Base-by-base conservation (phyloP, 2,888 invertebrate genomes). In the Linnaemya tessellans region DNA sequence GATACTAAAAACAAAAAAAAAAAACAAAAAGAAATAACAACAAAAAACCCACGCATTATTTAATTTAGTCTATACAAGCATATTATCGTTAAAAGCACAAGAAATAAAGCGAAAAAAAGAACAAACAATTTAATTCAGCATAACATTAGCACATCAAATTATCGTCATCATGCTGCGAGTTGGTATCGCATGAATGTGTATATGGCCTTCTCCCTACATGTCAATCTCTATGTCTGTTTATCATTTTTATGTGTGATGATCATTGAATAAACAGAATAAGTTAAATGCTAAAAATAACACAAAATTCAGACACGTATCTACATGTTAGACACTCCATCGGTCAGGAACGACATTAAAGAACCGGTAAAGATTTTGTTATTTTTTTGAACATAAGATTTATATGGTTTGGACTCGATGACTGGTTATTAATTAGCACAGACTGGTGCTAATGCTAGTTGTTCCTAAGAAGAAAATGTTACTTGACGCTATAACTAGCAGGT, bases 101-200 rank as follows among this genome's bases (percentile, higher is more conserved):
- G 20, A 25, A 18, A 43, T 30, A 30, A 30, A 30, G 30, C 10
- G 3, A 25, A 64, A 18, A 58, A 71, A 35, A 11, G 7, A 73
- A 70, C 81, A 68, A 82, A 85, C 82, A 85, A 82, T 85, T 81
- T 84, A 85, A 85, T 85, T 81, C 84, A 79, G 82, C 84, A 85
- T 85, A 85, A 82, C 84, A 85, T 85, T 85, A 85, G 84, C 84
- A 85, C 84, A 85, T 85, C 84, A 85, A 85, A 85, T 85, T 85
- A 85, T 85, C 84, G 78, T 81, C 82, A 85, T 74, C 84, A 70
- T 68, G 43, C 38, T 67, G 25, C 46, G 35, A 67, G 58, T 15
- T 49, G 30, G 38, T 43, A 79, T 49, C 18, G 54, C 18, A 68
- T 64, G 68, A 46, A 68, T 54, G 68, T 80, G 22, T 11, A 11